Base-by-base conservation (phyloP, 1,140 invertebrate genomes). In the Papilio helenus region DNA sequence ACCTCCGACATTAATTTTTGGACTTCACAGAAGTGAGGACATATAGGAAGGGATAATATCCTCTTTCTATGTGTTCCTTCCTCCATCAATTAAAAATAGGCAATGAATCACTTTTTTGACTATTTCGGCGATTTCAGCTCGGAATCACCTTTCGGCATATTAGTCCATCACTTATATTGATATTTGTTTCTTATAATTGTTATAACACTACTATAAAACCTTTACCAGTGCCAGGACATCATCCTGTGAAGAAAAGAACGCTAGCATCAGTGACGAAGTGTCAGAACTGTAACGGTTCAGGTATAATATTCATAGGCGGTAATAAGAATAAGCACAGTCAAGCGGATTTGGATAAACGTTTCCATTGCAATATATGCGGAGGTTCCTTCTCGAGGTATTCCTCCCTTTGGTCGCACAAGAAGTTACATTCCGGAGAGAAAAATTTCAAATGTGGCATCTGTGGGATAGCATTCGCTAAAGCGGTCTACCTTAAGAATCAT, bases 371-470 rank as follows among this genome's bases (percentile, higher is more conserved):
- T 87, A 97, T 98, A 81, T 98, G 97, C 86, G 97, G 97, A 76
- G 97, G 97, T 12, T 96, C 97, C 58, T 97, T 97, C 91, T 97
- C 97, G 81, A 96, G 97, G 87, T 98, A 98, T 93, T 98, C 97
- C 72, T 97, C 97, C 65, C 94, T 98, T 76, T 98, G 97, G 97
- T 97, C 97, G 26, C 97, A 98, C 88, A 97, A 98, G 91, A 96
- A 97, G 86, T 94, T 98, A 82, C 97, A 98, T 92, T 97, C 97
- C 76, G 97, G 97, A 39, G 98, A 98, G 90, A 98, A 98, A 93
- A 97, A 98, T 83, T 98, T 98, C 90, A 98, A 98, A 91, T 99
- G 98, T 95, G 97, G 98, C 85, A 97, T 98, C 55, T 99, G 98
- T 94, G 98, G 98, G 34, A 96, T 99, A 80, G 98, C 98, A 79